A percentile compares a stretch with the other conserved stretches of the same genome.
Evolutionary conservation across 2,113 vertebrate species (phyloP).

Genomic region (Heptranchias perlo): DNA sequence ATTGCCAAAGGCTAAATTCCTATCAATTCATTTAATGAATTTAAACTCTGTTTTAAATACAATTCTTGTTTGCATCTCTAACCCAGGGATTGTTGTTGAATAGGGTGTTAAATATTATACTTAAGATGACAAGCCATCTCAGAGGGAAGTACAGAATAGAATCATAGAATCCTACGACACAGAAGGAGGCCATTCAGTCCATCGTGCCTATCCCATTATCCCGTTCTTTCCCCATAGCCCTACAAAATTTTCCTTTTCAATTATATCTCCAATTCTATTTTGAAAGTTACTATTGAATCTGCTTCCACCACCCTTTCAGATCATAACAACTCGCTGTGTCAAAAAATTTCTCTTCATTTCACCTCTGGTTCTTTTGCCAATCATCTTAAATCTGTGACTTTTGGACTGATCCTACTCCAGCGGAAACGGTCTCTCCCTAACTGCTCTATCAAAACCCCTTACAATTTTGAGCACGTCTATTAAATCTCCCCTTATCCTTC

Average conservation of each 20-base stretch:
- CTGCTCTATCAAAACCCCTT: neutral
- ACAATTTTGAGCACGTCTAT: neutral
- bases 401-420: neutral
- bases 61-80: neutral
- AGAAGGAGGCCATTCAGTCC: neutral
- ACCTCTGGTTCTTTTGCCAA: neutral
- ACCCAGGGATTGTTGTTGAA: neutral
- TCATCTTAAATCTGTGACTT: neutral
- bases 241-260: neutral
- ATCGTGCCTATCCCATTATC: neutral
- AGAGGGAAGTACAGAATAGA: no score
- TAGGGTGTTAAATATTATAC: no score
- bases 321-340: no score
- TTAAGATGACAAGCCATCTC: no score
- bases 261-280: neutral
- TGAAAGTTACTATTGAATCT: neutral
- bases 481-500: neutral
- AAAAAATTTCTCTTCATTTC: neutral
- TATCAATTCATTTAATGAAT: no score
- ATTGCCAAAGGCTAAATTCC: no score
- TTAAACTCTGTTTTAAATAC: neutral
- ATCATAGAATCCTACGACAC: no score
- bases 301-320: neutral
- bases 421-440: neutral
- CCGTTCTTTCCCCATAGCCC: neutral